Evolutionary conservation across 2,888 invertebrate genomes (phyloP).

Genomic region (Ichneumoninae sp.): DNA sequence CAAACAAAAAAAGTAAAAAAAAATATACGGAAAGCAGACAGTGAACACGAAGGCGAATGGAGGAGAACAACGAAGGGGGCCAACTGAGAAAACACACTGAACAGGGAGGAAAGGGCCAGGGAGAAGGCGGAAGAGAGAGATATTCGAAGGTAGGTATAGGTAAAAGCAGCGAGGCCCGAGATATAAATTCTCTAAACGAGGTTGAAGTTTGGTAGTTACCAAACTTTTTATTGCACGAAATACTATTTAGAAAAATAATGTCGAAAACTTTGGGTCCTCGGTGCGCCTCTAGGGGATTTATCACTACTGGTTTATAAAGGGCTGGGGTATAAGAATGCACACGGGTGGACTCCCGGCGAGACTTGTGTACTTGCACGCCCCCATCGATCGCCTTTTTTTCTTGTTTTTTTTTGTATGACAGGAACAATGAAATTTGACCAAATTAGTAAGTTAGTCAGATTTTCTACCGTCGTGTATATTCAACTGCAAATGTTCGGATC

Average conservation of each 20-base stretch:
- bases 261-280: slow-evolving; percentile 74
- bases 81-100: slow-evolving; percentile 57
- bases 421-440: background rate
- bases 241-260: slow-evolving; percentile 82
- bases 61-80: slow-evolving; percentile 34
- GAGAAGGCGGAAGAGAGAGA: slow-evolving; percentile 63
- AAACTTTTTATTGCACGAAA: slow-evolving; percentile 80
- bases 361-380: slow-evolving; percentile 6
- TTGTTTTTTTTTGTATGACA: background rate
- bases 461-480: background rate
- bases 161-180: slow-evolving; percentile 68
- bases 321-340: slow-evolving; percentile 34
- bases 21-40: slow-evolving; percentile 40
- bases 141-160: slow-evolving; percentile 54
- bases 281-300: slow-evolving; percentile 69
- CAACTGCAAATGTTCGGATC: background rate
- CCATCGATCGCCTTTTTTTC: slow-evolving; percentile 4
- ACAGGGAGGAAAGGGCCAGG: slow-evolving; percentile 66
- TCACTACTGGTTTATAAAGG: slow-evolving; percentile 71
- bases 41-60: slow-evolving; percentile 46
- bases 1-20: slow-evolving; percentile 30
- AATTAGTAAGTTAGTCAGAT: background rate
- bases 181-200: slow-evolving; percentile 81
- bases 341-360: background rate
- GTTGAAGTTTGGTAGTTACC: slow-evolving; percentile 80